Conservation (phyloP, 2,888 invertebrate genomes). For the Punctoribates punctum region DNA sequence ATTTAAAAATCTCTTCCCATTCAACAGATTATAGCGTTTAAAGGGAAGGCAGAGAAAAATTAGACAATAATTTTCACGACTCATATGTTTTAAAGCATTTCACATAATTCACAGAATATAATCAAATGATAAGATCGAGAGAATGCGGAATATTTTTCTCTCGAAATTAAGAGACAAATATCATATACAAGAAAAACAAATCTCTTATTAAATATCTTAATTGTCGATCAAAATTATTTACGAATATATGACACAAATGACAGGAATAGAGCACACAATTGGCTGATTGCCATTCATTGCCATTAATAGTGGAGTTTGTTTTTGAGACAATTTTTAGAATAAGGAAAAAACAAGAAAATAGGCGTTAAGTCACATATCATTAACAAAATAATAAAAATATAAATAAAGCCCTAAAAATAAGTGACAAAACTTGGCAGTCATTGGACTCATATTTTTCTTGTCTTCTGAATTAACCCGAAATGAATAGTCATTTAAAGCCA, state of each 20-base stretch:
- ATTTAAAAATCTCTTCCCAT: too few relatives aligned
- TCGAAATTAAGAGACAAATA: not conserved
- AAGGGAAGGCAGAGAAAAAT: too few relatives aligned
- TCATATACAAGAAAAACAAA: not conserved
- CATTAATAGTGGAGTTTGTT: not conserved
- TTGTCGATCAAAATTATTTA: conserved; percentile 9
- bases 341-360: conserved; percentile 15
- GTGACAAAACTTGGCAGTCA: conserved; percentile 45
- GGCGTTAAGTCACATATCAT: conserved; percentile 30
- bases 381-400: not conserved
- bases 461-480: not conserved
- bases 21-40: too few relatives aligned
- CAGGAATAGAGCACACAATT: not conserved
- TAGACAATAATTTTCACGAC: too few relatives aligned
- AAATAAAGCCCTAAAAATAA: conserved; percentile 10
- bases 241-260: not conserved
- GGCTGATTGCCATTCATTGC: not conserved
- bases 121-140: not conserved
- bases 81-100: too few relatives aligned
- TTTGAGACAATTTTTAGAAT: not conserved
- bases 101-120: too few relatives aligned
- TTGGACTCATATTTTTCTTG: conserved; percentile 44
- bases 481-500: not conserved
- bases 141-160: not conserved
- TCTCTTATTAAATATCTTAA: not conserved